These are phyloP conservation scores for Huso huso DNA, from an alignment of 2,797 vertebrate genomes.

Conservation along the genomic window DNA sequence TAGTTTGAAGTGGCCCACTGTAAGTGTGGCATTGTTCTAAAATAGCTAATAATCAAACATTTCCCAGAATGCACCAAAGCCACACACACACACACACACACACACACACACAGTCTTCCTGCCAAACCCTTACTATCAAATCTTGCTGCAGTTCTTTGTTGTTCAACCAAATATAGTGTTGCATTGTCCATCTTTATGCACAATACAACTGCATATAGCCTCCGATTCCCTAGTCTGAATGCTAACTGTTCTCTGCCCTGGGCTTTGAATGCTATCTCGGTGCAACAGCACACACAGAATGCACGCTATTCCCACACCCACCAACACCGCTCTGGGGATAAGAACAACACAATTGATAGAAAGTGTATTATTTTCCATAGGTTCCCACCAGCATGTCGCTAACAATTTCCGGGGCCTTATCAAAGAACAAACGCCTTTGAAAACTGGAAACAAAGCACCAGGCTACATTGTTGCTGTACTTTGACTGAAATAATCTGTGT, in stretches of 20 bases:
- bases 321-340: slow-evolving; percentile 68
- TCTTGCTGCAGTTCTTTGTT: slow-evolving; percentile 80
- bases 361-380: slow-evolving; percentile 80
- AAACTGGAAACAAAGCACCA: slow-evolving; percentile 76
- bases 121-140: slow-evolving; percentile 73
- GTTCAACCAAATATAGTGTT: slow-evolving; percentile 76
- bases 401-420: slow-evolving; percentile 89
- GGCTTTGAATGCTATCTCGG: slow-evolving; percentile 93
- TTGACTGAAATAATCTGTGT: slow-evolving; percentile 67
- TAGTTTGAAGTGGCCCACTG: too few species aligned
- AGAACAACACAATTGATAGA: slow-evolving; percentile 76
- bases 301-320: slow-evolving; percentile 73
- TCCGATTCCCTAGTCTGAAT: slow-evolving; percentile 71
- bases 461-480: slow-evolving; percentile 69
- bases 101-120: slow-evolving; percentile 2
- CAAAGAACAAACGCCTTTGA: slow-evolving; percentile 75
- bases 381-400: slow-evolving; percentile 79
- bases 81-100: not conserved
- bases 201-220: slow-evolving; percentile 71
- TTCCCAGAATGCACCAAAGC: too few species aligned
- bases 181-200: slow-evolving; percentile 84
- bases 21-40: too few species aligned
- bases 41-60: too few species aligned
- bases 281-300: slow-evolving; percentile 32
- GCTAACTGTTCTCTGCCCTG: slow-evolving; percentile 59